A percentile compares a stretch with the other conserved stretches of the same genome.
phyloP scores from a whole-genome alignment of 2,888 invertebrate genomes.

The Drosophila flavopinicola region DNA sequence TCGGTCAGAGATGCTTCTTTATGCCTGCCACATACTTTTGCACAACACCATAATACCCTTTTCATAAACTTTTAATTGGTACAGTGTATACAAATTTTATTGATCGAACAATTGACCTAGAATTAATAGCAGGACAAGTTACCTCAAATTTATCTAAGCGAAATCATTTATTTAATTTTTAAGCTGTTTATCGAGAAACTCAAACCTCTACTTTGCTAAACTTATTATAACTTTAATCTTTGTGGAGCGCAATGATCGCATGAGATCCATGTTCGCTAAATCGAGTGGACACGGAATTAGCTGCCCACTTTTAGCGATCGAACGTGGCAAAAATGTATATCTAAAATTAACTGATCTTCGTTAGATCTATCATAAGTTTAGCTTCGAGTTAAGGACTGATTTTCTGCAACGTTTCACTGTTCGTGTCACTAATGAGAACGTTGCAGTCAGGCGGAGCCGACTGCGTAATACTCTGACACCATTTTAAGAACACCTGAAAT shows the following conservation, averaged over 20 bases:
- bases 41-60: too few relatives aligned
- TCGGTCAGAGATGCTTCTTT: too few relatives aligned
- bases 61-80: too few relatives aligned
- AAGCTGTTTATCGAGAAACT: background rate
- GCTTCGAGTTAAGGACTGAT: background rate
- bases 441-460: too few relatives aligned
- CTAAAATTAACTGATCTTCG: background rate
- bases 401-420: conserved; percentile 10
- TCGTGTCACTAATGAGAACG: conserved; percentile 17
- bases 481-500: too few relatives aligned
- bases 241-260: conserved; percentile 12
- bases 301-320: conserved; percentile 9
- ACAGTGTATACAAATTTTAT: too few relatives aligned
- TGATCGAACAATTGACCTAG: conserved; percentile 13
- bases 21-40: too few relatives aligned
- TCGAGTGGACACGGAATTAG: background rate
- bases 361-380: background rate
- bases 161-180: conserved; percentile 7
- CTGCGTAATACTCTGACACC: too few relatives aligned
- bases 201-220: conserved; percentile 20
- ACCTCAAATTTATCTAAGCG: background rate
- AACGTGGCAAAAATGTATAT: conserved; percentile 6
- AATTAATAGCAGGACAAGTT: conserved; percentile 14
- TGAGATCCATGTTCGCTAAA: conserved; percentile 19
- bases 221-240: conserved; percentile 34